Base-by-base conservation (phyloP, 2,113 vertebrate genomes). In the Perca flavescens region DNA sequence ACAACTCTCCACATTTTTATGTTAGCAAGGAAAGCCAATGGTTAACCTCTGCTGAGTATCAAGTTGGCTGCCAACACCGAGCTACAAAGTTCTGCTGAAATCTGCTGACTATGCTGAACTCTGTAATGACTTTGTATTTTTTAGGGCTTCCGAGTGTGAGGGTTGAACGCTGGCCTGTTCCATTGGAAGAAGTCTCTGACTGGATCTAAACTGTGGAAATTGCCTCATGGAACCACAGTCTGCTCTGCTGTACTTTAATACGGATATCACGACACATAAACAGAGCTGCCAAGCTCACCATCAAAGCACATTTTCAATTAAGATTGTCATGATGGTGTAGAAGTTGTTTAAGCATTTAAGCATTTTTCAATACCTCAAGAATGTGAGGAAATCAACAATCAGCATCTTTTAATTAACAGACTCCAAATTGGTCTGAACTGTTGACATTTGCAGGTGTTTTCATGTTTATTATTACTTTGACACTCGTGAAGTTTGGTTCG, bases 81-180 rank as follows among this genome's bases (percentile, higher is more conserved):
- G 63, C 68, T 67, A 57, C 67, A 82, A 88, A 86, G 81, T 91
- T 82, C 84, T 86, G 64, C 75, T 56, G 47, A 79, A 89, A 92
- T 87, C 62, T 88, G 91, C 94, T 93, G 91, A 91, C 86, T 50
- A 54, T 11, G 75, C 77, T 78, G 62, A 84, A 87, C 86, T 78
- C 62, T 81, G 77, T 90, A 93, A 93, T 94, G 87, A 91, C 89
- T 88, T 28, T 28, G 28, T 28, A 85, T 89, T 92, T 89, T 80
- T 88, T 74, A 57, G 57, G 74, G 80, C 74, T 90, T 79, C 76
- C 6, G 69, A 87, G 80, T 84, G 84, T 60, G 81, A 86, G 74
- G n/a, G 60, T 54, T 84, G 79, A 62, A 58, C 50, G 74, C 54
- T 36, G 86, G 54, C 21, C 43, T 36, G 75, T 79, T 76, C 86